Conservation (phyloP, 2,113 vertebrate species). For the Speoplatyrhinus poulsoni region DNA sequence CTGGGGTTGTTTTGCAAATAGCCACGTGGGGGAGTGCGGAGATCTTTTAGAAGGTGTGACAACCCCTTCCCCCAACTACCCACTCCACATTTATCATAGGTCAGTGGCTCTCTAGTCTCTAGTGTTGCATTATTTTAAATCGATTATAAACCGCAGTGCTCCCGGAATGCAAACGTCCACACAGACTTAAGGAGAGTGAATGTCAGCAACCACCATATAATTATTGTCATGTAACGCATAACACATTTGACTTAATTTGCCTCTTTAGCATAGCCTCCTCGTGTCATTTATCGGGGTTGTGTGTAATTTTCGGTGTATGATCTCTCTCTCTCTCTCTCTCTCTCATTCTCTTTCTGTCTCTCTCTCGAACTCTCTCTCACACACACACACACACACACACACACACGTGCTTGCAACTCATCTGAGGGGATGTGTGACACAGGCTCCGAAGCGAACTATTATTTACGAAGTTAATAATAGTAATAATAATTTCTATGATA, state of each 20-base stretch:
- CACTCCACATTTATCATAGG: constrained; percentile 64
- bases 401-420: constrained; percentile 3
- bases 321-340: constrained; percentile 8
- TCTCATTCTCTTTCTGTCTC: background rate
- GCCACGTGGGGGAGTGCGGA: constrained; percentile 85
- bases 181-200: constrained; percentile 39
- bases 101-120: constrained; percentile 60
- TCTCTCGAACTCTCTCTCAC: background rate
- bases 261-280: constrained; percentile 51
- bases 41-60: constrained; percentile 65
- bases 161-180: constrained; percentile 48
- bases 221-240: constrained; percentile 28
- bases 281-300: constrained; percentile 66
- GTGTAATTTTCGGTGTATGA: constrained; percentile 63
- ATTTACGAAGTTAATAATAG: background rate
- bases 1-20: constrained; percentile 79
- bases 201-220: background rate
- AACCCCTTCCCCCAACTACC: constrained; percentile 13
- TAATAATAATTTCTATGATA: background rate
- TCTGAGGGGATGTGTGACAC: constrained; percentile 32
- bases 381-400: background rate
- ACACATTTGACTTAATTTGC: constrained; percentile 51
- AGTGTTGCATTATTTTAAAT: constrained; percentile 46
- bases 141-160: constrained; percentile 58
- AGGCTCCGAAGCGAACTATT: too few relatives aligned